Percentiles rank a stretch among this genome's conserved stretches.
These are phyloP conservation scores for Chionis minor DNA, from an alignment of 2,113 vertebrate genomes.

Conservation along the genomic window DNA sequence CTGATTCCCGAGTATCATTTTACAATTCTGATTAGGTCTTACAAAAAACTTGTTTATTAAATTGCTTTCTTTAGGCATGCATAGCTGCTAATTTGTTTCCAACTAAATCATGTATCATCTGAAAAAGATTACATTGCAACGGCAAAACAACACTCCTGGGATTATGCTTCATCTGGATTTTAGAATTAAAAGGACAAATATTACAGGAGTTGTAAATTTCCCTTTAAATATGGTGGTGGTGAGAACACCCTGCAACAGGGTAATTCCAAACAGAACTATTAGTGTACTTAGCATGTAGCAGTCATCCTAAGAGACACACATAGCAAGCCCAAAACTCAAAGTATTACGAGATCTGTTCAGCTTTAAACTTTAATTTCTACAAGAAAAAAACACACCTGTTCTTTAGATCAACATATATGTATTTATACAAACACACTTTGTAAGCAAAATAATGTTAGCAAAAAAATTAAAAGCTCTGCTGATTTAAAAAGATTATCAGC, in stretches of 20 bases:
- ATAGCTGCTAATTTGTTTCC: conserved; percentile 75
- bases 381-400: neutral
- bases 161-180: conserved; percentile 59
- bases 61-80: conserved; percentile 76
- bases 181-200: conserved; percentile 61
- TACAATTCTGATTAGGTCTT: conserved; percentile 73
- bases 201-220: conserved; percentile 28
- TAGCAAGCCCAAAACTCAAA: neutral
- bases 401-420: neutral
- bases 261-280: neutral
- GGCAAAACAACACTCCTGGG: conserved; percentile 54
- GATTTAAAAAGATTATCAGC: neutral
- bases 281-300: neutral
- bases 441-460: neutral
- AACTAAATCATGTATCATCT: conserved; percentile 69
- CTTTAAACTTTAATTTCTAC: neutral
- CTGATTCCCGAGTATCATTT: conserved; percentile 58
- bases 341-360: neutral
- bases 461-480: neutral
- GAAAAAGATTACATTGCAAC: conserved; percentile 65
- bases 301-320: neutral
- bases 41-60: conserved; percentile 76
- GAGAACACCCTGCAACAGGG: neutral
- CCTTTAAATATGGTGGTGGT: neutral
- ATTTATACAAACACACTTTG: neutral